phyloP scores from a whole-genome alignment of 2,888 invertebrate genomes.

The Pseudeuparius sepicola region DNA sequence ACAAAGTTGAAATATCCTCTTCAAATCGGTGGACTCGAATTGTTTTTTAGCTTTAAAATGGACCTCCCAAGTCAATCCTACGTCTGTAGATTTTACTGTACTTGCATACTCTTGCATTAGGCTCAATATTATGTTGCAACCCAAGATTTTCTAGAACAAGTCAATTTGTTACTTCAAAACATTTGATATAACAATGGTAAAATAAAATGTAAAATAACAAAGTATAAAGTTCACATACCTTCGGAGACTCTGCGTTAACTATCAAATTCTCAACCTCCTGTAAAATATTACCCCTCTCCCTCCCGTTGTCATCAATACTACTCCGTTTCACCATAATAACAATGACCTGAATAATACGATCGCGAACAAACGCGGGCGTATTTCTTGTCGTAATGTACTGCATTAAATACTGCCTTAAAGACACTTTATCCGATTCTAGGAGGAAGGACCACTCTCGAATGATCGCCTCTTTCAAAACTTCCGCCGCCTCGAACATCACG shows the following conservation, averaged over 20 bases:
- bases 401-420: conserved; percentile 67
- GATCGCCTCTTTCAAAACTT: conserved; percentile 69
- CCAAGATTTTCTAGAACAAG: conserved; percentile 61
- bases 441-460: conserved; percentile 76
- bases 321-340: conserved; percentile 82
- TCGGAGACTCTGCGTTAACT: conserved; percentile 51
- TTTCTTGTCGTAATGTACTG: conserved; percentile 63
- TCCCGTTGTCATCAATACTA: conserved; percentile 63
- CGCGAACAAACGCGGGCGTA: conserved; percentile 65
- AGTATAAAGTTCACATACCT: conserved; percentile 38
- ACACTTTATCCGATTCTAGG: conserved; percentile 55
- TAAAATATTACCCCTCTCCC: conserved; percentile 56
- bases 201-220: not conserved
- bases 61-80: conserved; percentile 80
- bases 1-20: conserved; percentile 67
- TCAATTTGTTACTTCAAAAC: too few species aligned
- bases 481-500: conserved; percentile 80
- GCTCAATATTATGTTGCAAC: conserved; percentile 72
- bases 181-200: not conserved
- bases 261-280: conserved; percentile 70
- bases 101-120: conserved; percentile 84
- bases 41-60: conserved; percentile 75
- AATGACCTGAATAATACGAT: conserved; percentile 63
- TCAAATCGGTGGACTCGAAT: conserved; percentile 73
- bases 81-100: conserved; percentile 75